phyloP scores from a whole-genome alignment of 92 coral and sea anemone genomes.

The Micromussa lordhowensis region DNA sequence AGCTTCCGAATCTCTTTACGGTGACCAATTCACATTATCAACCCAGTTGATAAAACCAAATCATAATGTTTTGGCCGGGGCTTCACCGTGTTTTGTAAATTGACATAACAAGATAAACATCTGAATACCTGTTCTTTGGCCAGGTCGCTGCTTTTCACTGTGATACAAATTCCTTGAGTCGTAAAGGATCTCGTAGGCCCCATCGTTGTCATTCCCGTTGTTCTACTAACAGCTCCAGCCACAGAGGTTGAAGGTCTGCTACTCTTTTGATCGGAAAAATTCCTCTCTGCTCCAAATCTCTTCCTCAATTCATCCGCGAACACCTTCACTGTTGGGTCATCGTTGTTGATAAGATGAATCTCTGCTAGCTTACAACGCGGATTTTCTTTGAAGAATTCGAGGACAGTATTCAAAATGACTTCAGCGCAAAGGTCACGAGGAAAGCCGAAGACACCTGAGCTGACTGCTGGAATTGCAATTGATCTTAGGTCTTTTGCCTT shows the following conservation, averaged over 20 bases:
- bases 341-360: conserved; percentile 71
- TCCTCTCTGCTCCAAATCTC: conserved; percentile 47
- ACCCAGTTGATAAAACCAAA: no score
- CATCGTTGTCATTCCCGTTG: background rate
- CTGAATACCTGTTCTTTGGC: conserved; percentile 15
- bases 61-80: no score
- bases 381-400: conserved; percentile 42
- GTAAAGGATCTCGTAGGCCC: background rate
- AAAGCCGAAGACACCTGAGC: conserved; percentile 71
- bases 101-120: background rate
- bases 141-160: conserved; percentile 49
- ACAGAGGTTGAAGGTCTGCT: background rate
- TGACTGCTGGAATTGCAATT: conserved; percentile 81
- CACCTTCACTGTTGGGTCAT: conserved; percentile 47
- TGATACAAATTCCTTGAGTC: conserved; percentile 41
- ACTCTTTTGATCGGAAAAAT: background rate
- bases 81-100: no score
- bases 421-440: conserved; percentile 72
- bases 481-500: conserved; percentile 52
- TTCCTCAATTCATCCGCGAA: conserved; percentile 57
- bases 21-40: no score
- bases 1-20: no score
- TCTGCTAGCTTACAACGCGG: conserved; percentile 48
- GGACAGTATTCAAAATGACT: conserved; percentile 58
- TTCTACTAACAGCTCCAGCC: background rate